Base-by-base conservation (phyloP, 2,797 vertebrate genomes). In the Netta rufina region DNA sequence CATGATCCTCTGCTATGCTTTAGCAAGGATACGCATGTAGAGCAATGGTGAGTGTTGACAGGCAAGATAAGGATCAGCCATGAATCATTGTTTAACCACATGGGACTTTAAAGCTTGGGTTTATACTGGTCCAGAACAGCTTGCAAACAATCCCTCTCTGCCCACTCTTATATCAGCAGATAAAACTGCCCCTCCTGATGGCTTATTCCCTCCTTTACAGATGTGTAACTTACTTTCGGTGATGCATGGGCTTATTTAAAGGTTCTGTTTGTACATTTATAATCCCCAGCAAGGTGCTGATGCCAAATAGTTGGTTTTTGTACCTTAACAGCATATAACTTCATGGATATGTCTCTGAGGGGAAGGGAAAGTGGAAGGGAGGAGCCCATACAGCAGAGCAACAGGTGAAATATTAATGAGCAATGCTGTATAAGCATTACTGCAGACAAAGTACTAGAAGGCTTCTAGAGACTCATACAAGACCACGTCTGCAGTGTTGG, bases 371-470 rank as follows among this genome's bases (percentile, higher is more conserved):
- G 56, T 77, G 61, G 27, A 30, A 67, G 84, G 36, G 45, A 83
- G 24, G 11, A 51, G 33, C n/a, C 24, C 8, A 45, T 38, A 14
- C 13, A 76, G 80, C 51, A 92, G 92, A 94, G 95, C 16, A 75
- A 86, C 38, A 66, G 64, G 91, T 80, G 84, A 97, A 89, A 93
- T 95, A 89, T 91, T 97, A 92, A 95, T 69, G 57, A 67, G 33
- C 49, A 79, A 57, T 1, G 6, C 21, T 2, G 2, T 47, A 8
- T 15, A 60, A 56, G 13, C 15, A 27, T 43, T 87, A 83, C 58
- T 64, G 41, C 47, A 79, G 92, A 94, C 91, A 56, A 93, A 38
- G 54, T 77, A 54, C 78, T 49, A 74, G 67, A 64, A 72, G 53
- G 43, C 92, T 95, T 91, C 64, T 8, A 94, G 80, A 72, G 61